These are phyloP conservation scores for Aratinga solstitialis DNA, from an alignment of 2,797 vertebrate species.

Conservation along the genomic window DNA sequence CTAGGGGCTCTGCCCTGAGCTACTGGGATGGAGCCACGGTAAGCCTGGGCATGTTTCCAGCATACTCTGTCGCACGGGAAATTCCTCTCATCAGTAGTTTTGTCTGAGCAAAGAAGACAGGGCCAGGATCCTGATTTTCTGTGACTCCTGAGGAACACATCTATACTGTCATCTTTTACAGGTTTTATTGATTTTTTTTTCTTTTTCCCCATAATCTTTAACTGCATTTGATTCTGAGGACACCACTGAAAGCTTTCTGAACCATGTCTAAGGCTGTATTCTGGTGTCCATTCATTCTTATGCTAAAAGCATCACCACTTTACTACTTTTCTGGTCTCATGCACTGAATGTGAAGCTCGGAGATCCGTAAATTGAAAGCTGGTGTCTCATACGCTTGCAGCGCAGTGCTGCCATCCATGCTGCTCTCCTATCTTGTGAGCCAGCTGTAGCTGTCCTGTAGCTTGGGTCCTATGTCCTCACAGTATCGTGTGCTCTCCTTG, in stretches of 20 bases:
- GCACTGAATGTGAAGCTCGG: neutral
- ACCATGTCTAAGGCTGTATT: neutral
- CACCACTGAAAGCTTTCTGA: neutral
- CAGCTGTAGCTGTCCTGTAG: neutral
- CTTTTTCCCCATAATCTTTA: neutral
- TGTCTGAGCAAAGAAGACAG: neutral
- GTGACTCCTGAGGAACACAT: neutral
- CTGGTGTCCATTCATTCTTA: neutral
- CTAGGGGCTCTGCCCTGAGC: neutral
- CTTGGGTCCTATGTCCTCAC: neutral
- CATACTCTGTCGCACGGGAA: neutral
- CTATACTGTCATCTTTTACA: neutral
- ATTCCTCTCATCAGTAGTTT: constrained; percentile 14
- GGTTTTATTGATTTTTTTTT: neutral
- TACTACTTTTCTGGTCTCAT: neutral
- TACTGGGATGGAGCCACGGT: constrained; percentile 45
- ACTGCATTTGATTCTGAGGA: neutral
- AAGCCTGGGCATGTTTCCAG: constrained; percentile 58
- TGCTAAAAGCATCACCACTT: neutral
- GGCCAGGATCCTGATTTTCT: neutral
- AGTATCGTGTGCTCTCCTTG: neutral
- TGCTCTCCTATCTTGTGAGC: neutral
- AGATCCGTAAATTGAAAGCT: neutral
- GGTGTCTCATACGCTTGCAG: neutral
- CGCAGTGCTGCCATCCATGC: neutral